These are phyloP conservation scores for Baccha elongata DNA, from an alignment of 2,888 invertebrate genomes.

Conservation along the genomic window DNA sequence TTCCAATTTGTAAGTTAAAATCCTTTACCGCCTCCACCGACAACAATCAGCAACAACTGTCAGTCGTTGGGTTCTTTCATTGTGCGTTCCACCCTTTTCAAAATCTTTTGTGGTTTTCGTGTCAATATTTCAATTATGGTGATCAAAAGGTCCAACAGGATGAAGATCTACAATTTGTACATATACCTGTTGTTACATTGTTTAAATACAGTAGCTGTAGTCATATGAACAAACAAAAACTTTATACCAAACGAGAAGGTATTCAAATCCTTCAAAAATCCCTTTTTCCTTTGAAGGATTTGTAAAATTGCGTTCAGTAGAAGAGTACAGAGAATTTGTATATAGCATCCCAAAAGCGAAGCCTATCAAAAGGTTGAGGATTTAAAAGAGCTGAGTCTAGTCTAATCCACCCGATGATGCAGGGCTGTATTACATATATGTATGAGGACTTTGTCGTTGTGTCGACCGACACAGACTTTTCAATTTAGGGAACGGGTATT, in stretches of 20 bases:
- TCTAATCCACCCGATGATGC: slow-evolving; percentile 21
- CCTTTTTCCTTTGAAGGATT: slow-evolving; percentile 45
- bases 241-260: not conserved
- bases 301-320: slow-evolving; percentile 25
- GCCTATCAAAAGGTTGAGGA: slow-evolving; percentile 27
- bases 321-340: not conserved
- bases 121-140: slow-evolving; percentile 52
- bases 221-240: slow-evolving; percentile 16
- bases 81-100: slow-evolving; percentile 26
- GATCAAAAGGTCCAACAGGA: slow-evolving; percentile 9
- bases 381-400: slow-evolving; percentile 19
- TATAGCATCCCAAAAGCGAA: not conserved
- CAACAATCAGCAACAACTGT: slow-evolving; percentile 11
- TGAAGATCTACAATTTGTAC: not conserved
- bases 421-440: too few species aligned
- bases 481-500: not conserved
- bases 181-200: slow-evolving; percentile 43
- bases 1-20: slow-evolving; percentile 46
- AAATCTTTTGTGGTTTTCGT: slow-evolving; percentile 27
- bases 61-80: not conserved
- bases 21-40: slow-evolving; percentile 3
- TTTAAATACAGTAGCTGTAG: slow-evolving; percentile 34
- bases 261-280: slow-evolving; percentile 39
- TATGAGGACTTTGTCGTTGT: too few species aligned
- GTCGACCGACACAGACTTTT: not conserved